Percentiles rank a stretch among this genome's conserved stretches.
Evolutionary conservation across 1,140 invertebrate species (phyloP).

Genomic region (Hermetia illucens): DNA sequence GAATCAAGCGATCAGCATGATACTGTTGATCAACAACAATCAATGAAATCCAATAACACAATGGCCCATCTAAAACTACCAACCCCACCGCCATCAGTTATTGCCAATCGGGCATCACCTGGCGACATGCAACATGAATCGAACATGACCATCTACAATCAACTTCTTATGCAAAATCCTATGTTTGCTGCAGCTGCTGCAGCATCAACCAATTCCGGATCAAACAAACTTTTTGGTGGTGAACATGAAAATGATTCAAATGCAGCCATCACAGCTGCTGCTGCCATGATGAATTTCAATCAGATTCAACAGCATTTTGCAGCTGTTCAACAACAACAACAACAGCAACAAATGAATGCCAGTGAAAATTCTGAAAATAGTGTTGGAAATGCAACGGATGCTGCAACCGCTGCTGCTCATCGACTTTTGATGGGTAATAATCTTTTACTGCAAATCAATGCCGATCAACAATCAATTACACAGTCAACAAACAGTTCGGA

Average conservation of each 20-base stretch:
- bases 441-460: constrained; percentile 4
- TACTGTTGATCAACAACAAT: neutral
- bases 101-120: neutral
- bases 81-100: neutral
- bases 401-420: neutral
- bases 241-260: neutral
- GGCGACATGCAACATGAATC: neutral
- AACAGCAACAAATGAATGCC: neutral
- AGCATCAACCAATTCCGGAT: constrained; percentile 7
- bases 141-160: constrained; percentile 1
- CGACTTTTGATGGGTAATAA: constrained; percentile 5
- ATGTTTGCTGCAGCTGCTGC: constrained; percentile 15
- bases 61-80: neutral
- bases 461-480: constrained; percentile 14
- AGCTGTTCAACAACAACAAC: constrained; percentile 1
- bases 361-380: neutral
- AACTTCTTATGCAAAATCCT: constrained; percentile 2
- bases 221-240: neutral
- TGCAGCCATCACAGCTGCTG: neutral
- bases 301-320: constrained; percentile 2
- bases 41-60: neutral
- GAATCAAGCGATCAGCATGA: neutral
- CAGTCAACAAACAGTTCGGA: constrained; percentile 17
- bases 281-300: constrained; percentile 1
- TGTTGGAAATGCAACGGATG: neutral